Conservation (phyloP, 2,797 vertebrate species). For the Silurus lanzhouensis region DNA sequence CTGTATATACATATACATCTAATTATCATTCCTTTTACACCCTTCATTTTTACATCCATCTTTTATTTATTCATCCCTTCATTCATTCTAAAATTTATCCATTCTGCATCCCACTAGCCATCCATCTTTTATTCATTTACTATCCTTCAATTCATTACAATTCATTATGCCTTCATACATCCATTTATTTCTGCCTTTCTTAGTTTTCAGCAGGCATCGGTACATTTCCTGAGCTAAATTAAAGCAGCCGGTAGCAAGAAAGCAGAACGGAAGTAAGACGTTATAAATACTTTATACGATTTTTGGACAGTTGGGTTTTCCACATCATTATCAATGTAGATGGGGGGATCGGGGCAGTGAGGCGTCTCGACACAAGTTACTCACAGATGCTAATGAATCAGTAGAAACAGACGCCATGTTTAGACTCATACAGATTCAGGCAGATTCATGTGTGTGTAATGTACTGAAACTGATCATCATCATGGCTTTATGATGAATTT, state of each 20-base stretch:
- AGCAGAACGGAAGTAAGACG: neutral
- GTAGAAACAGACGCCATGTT: neutral
- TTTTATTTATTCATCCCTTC: neutral
- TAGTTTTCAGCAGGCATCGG: neutral
- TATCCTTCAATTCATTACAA: neutral
- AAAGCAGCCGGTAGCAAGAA: neutral
- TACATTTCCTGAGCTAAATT: neutral
- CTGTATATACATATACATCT: neutral
- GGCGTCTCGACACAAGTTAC: constrained; percentile 6
- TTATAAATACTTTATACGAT: neutral
- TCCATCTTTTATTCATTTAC: neutral
- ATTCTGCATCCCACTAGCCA: neutral
- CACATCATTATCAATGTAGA: constrained; percentile 16
- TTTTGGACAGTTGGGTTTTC: neutral
- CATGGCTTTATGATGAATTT: constrained; percentile 22
- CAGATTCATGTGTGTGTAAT: neutral
- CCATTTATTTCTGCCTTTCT: neutral
- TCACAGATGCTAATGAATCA: constrained; percentile 33
- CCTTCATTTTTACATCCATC: neutral
- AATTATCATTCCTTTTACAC: neutral
- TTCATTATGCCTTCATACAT: constrained; percentile 1
- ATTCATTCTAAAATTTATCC: neutral
- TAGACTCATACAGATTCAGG: neutral
- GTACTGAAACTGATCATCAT: constrained; percentile 30
- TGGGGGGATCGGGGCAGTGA: constrained; percentile 17